These are phyloP conservation scores for Athene noctua DNA, from an alignment of 2,113 vertebrate species.

Conservation along the genomic window DNA sequence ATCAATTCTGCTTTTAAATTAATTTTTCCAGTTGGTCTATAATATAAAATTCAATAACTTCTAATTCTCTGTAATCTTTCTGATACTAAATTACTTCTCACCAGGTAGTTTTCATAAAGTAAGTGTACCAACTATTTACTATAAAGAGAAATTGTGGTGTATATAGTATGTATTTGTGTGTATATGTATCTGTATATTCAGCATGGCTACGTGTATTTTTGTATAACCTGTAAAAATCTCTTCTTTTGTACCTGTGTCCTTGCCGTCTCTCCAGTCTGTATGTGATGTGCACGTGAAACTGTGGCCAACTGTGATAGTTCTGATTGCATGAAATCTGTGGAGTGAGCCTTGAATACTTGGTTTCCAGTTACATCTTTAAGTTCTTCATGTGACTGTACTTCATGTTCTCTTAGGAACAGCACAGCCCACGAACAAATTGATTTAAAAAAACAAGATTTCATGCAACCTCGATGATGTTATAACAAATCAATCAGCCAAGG, in stretches of 20 bases:
- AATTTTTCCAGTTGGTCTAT: background rate
- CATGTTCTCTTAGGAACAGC: background rate
- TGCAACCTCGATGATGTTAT: slow-evolving; percentile 39
- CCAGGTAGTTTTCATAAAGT: background rate
- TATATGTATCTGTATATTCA: background rate
- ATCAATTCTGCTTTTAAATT: background rate
- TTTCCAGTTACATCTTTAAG: background rate
- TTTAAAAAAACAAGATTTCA: slow-evolving; percentile 36
- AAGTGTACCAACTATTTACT: background rate
- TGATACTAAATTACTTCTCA: background rate
- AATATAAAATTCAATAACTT: background rate
- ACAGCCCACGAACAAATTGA: background rate
- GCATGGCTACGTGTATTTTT: background rate
- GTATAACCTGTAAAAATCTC: background rate
- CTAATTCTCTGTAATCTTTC: background rate
- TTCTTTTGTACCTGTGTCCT: background rate
- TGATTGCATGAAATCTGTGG: background rate
- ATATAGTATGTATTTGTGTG: background rate
- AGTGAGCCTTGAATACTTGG: background rate
- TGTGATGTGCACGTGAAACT: background rate
- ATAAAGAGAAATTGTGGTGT: background rate
- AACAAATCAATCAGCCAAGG: slow-evolving; percentile 51
- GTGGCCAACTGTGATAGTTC: background rate
- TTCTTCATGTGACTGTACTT: background rate
- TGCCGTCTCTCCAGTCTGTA: background rate